A percentile compares a stretch with the other conserved stretches of the same genome.
Conservation (phyloP, 2,888 invertebrate species). For the Gymnosoma rotundatum region DNA sequence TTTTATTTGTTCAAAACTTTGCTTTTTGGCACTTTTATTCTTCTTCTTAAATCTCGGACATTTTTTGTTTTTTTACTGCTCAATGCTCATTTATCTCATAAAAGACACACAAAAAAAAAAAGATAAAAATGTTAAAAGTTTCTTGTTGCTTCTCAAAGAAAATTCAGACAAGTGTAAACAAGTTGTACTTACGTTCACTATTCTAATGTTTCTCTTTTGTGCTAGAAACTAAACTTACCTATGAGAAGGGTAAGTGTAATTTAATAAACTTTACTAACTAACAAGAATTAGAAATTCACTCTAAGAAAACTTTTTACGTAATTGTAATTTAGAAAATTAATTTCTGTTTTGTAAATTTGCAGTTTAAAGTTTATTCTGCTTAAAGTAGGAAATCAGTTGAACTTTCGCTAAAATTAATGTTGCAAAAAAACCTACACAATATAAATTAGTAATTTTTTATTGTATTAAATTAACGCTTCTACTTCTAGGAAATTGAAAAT, state of each 20-base stretch:
- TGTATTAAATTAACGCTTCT: not conserved
- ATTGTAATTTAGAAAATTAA: not conserved
- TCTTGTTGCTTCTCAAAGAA: conserved; percentile 56
- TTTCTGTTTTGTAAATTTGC: not conserved
- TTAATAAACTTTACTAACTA: not conserved
- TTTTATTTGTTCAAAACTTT: conserved; percentile 26
- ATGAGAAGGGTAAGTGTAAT: not conserved
- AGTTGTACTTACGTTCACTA: not conserved
- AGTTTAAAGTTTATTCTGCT: too few species aligned
- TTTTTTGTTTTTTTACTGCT: conserved; percentile 18
- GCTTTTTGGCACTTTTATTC: conserved; percentile 35
- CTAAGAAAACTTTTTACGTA: not conserved
- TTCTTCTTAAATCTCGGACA: not conserved
- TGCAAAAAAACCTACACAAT: not conserved
- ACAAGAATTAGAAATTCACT: not conserved
- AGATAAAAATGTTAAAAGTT: conserved; percentile 14
- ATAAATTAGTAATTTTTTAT: not conserved
- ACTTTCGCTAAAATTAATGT: not conserved
- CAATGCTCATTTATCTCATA: not conserved
- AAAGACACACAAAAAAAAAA: not conserved
- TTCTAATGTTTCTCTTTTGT: not conserved
- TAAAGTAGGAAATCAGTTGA: not conserved
- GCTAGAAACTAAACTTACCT: not conserved
- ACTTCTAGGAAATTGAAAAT: too few species aligned
- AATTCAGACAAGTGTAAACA: conserved; percentile 34